Evolutionary conservation across 2,888 invertebrate genomes (phyloP), one percentile per base, ranked within the genome.

Genomic region (Hypomecis atomaria): DNA sequence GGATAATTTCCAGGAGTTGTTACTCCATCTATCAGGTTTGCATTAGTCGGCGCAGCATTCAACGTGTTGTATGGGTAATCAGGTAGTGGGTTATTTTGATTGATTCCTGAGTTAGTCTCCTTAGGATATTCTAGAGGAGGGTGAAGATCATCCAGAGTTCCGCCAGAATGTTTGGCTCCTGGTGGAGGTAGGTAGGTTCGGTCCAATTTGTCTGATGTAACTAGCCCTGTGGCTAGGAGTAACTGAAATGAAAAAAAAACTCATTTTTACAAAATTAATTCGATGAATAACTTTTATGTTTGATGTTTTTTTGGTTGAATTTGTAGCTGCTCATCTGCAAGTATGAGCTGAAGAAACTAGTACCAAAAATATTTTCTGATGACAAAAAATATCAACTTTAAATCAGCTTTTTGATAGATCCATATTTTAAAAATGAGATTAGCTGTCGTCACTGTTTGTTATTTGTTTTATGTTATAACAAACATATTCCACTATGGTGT

Each of bases 161-260:
- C 89, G 49, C 87, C 90, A 66, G 90, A 69, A 54, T 76, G 79
- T 63, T 84, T 78, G 0, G 87, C 83, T 62, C 85, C 86, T 1
- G 85, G 82, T 40, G 91, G 90, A 58, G 91, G 90, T 42, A 90
- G 81, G 50, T 90, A 91, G 0, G 78, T 81, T 49, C 85, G 77
- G 59, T 88, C 85, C 34, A 90, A 67, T 68, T 89, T 89, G 37
- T 88, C 88, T 4, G 83, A 71, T 13, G 74, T 71, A 11, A 72
- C 77, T 59, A 87, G 75, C 71, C 82, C 78, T 59, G 85, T 42
- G 49, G 76, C 80, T 67, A 85, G 64, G n/a, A 85, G 42, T 37
- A 90, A 64, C 90, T 91, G 85, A 47, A 88, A 87, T 50, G 52
- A 62, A 70, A 55, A 65, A 54, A 38, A n/a, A n/a, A n/a, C n/a